These are phyloP conservation scores for Acanthosepion lycidas DNA, from an alignment of 2,888 invertebrate species.

Conservation along the genomic window DNA sequence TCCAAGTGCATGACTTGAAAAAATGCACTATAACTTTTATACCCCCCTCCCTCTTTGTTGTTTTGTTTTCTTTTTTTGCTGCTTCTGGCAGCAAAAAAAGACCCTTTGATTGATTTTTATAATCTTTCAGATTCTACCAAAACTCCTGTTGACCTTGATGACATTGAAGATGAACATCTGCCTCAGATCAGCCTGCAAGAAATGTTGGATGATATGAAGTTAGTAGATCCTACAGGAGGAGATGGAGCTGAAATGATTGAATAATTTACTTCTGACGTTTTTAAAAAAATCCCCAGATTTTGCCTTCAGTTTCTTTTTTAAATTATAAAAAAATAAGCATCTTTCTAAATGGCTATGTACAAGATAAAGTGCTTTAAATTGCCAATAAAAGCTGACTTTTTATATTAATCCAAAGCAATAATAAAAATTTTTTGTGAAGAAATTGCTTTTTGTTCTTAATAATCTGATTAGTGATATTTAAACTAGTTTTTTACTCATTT, in stretches of 20 bases:
- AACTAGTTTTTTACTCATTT: too few species aligned
- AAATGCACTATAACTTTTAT: too few species aligned
- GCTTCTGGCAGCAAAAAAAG: too few species aligned
- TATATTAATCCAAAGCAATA: background rate
- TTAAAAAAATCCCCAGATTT: background rate
- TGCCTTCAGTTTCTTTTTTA: background rate
- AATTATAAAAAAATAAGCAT: too few species aligned
- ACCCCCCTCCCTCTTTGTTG: too few species aligned
- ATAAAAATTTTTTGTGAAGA: background rate
- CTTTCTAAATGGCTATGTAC: too few species aligned
- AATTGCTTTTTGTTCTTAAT: background rate
- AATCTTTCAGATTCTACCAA: conserved; percentile 58
- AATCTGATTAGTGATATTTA: background rate
- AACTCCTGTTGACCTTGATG: conserved; percentile 60
- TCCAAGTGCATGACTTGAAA: too few species aligned
- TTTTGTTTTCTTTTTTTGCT: too few species aligned
- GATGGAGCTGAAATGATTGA: conserved; percentile 68
- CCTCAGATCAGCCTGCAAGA: conserved; percentile 73
- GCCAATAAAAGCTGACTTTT: background rate
- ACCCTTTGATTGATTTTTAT: background rate
- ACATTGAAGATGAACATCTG: conserved; percentile 67
- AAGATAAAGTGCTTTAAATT: background rate
- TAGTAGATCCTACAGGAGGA: conserved; percentile 77
- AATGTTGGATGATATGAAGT: conserved; percentile 74
- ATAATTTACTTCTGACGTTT: background rate